Evolutionary conservation across 2,888 invertebrate species (phyloP).

Genomic region (Raillietiella orientalis): DNA sequence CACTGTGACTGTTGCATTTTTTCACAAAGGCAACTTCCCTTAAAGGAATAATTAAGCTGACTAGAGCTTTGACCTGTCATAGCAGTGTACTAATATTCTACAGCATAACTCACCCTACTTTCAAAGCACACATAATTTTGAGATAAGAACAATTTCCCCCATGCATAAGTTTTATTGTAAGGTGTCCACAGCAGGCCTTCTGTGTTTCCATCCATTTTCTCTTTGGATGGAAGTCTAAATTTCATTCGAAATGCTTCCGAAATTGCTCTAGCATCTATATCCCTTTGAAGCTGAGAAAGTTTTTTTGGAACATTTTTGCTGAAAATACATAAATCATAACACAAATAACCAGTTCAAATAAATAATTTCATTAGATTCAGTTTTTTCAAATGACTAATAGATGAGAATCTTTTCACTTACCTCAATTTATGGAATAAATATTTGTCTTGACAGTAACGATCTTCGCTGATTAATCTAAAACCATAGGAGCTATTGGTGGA

Average conservation of each 20-base stretch:
- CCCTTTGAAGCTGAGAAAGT: constrained; percentile 65
- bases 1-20: constrained; percentile 31
- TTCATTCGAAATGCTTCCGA: constrained; percentile 61
- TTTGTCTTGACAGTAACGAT: constrained; percentile 61
- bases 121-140: constrained; percentile 85
- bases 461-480: constrained; percentile 59
- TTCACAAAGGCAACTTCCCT: constrained; percentile 46
- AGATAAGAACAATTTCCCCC: constrained; percentile 65
- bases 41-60: constrained; percentile 59
- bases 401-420: constrained; percentile 12
- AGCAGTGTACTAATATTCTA: too few species aligned
- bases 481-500: constrained; percentile 6
- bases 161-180: constrained; percentile 59
- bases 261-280: constrained; percentile 72
- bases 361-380: too few species aligned
- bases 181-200: constrained; percentile 68
- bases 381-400: too few species aligned
- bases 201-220: constrained; percentile 70
- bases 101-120: constrained; percentile 38
- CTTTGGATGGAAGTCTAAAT: constrained; percentile 51
- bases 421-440: constrained; percentile 46
- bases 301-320: constrained; percentile 64
- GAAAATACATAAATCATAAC: constrained; percentile 5
- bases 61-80: constrained; percentile 34
- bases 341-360: too few species aligned